Evolutionary conservation across 1,140 invertebrate genomes (phyloP).

Genomic region (Sitobion miscanthi): DNA sequence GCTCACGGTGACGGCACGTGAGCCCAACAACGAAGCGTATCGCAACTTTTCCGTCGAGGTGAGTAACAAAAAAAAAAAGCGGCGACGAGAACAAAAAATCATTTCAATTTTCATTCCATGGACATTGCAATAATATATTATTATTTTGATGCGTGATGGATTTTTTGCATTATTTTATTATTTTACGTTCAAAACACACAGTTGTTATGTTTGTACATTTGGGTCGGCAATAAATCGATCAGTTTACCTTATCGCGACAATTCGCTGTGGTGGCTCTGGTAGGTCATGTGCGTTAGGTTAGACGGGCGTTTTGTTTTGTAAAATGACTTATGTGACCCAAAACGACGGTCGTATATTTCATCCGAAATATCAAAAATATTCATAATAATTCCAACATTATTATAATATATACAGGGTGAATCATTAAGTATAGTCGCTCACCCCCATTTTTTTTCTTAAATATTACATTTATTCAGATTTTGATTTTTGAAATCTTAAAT

Average conservation of each 20-base stretch:
- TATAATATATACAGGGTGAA: not conserved
- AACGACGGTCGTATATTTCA: not conserved
- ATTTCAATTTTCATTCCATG: not conserved
- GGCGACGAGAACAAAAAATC: not conserved
- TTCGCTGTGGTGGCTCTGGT: not conserved
- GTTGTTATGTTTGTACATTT: not conserved
- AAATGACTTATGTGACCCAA: conserved; percentile 7
- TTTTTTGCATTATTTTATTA: not conserved
- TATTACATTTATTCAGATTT: not conserved
- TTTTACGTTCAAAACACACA: not conserved
- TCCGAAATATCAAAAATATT: conserved; percentile 1
- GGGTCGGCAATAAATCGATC: not conserved
- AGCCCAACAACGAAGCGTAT: conserved; percentile 81
- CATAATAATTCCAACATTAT: not conserved
- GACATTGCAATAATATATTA: not conserved
- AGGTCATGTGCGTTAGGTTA: not conserved
- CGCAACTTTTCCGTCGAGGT: conserved; percentile 77
- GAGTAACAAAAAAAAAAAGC: conserved; percentile 59
- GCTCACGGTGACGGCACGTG: conserved; percentile 85
- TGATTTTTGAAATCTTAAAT: not conserved
- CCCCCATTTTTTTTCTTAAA: not conserved
- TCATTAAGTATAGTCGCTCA: not conserved
- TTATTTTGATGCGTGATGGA: not conserved
- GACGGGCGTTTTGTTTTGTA: not conserved
- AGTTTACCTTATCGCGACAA: not conserved